These are phyloP conservation scores for Corydoras sp. DNA, from an alignment of 2,113 vertebrate genomes.

Conservation along the genomic window DNA sequence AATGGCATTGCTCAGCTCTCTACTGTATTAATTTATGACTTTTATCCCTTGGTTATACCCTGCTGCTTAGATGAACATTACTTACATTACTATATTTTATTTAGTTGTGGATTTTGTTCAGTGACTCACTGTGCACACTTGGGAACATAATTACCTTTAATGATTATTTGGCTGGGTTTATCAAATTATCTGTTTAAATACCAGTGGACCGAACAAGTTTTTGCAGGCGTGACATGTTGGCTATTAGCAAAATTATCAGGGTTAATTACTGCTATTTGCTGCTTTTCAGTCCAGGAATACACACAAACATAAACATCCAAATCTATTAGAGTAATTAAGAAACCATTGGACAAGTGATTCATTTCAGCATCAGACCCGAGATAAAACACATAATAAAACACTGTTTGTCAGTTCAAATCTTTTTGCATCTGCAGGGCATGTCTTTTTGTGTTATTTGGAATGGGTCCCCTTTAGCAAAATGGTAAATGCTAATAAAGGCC, in stretches of 20 bases:
- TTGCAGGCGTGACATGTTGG: constrained; percentile 19
- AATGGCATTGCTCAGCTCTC: too few relatives aligned
- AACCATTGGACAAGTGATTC: neutral
- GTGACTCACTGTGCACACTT: neutral
- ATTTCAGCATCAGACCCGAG: too few relatives aligned
- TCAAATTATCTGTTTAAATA: constrained; percentile 12
- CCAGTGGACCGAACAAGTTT: neutral
- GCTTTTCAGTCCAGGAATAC: neutral
- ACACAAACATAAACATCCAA: neutral
- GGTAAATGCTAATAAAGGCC: too few relatives aligned
- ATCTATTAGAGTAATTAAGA: neutral
- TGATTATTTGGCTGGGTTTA: constrained; percentile 7
- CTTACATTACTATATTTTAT: too few relatives aligned
- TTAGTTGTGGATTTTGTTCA: neutral
- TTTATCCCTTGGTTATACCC: too few relatives aligned
- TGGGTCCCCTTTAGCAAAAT: too few relatives aligned
- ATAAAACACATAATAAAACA: too few relatives aligned
- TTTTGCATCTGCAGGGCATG: too few relatives aligned
- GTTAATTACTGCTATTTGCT: constrained; percentile 37
- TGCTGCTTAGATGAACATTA: too few relatives aligned
- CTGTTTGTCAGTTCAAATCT: too few relatives aligned
- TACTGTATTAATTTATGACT: too few relatives aligned
- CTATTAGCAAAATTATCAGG: constrained; percentile 12
- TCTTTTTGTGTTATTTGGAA: too few relatives aligned
- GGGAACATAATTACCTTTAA: constrained; percentile 9